These are phyloP conservation scores for Petaurus breviceps DNA, from an alignment of 2,113 vertebrate species.

Conservation along the genomic window DNA sequence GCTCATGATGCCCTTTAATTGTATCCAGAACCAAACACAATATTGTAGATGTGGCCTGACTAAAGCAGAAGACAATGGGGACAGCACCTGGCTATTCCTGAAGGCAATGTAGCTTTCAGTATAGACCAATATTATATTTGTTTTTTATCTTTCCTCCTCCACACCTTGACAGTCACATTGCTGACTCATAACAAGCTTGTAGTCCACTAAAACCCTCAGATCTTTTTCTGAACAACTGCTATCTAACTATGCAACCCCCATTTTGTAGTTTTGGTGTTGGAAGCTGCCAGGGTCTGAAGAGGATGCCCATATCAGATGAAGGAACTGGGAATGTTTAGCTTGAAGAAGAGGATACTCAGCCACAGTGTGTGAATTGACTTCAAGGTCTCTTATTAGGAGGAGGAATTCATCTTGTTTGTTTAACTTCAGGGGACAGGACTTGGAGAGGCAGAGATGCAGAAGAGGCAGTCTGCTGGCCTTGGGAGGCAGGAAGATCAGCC, in stretches of 20 bases:
- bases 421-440: not conserved
- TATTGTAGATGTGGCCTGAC: not conserved
- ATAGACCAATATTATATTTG: not conserved
- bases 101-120: not conserved
- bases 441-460: not conserved
- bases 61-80: not conserved
- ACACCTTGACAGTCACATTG: not conserved
- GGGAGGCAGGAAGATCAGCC: not conserved
- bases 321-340: not conserved
- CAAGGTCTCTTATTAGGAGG: not conserved
- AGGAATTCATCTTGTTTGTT: not conserved
- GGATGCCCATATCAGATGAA: not conserved
- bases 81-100: no score
- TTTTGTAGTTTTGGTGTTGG: not conserved
- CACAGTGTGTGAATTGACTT: accelerated
- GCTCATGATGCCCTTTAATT: not conserved
- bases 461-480: not conserved
- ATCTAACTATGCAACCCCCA: not conserved
- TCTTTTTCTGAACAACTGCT: not conserved
- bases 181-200: not conserved
- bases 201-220: not conserved
- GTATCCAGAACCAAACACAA: not conserved
- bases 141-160: not conserved
- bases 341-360: not conserved
- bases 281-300: not conserved